Evolutionary conservation across 2,797 vertebrate species (phyloP).

Genomic region (Erethizon dorsatum): DNA sequence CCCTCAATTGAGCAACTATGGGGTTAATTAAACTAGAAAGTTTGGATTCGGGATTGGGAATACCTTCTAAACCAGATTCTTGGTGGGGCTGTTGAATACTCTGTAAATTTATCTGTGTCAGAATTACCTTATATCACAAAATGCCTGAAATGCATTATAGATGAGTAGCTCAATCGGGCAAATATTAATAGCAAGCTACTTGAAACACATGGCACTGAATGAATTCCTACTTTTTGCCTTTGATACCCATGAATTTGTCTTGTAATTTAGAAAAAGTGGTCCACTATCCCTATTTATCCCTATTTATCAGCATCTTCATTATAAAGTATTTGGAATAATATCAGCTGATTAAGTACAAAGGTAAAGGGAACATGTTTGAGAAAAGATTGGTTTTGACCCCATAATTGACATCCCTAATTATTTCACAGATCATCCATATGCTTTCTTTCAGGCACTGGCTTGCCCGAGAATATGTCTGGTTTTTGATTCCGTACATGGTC

Average conservation of each 20-base stretch:
- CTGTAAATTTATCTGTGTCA: slow-evolving; percentile 25
- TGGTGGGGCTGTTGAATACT: slow-evolving; percentile 67
- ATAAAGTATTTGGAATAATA: neutral
- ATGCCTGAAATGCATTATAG: slow-evolving; percentile 43
- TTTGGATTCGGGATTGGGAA: slow-evolving; percentile 47
- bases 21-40: slow-evolving; percentile 82
- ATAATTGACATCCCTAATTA: neutral
- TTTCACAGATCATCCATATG: slow-evolving; percentile 47
- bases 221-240: neutral
- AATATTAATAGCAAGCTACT: neutral
- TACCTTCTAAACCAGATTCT: slow-evolving; percentile 74
- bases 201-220: neutral
- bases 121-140: slow-evolving; percentile 56
- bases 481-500: slow-evolving; percentile 97
- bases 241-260: neutral
- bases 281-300: neutral
- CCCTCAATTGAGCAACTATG: slow-evolving; percentile 76
- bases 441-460: slow-evolving; percentile 95
- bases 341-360: neutral
- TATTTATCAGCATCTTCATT: neutral
- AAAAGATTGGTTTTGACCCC: neutral
- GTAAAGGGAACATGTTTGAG: neutral
- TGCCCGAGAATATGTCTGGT: slow-evolving; percentile 95
- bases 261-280: slow-evolving; percentile 24
- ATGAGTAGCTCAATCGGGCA: slow-evolving; percentile 10